Evolutionary conservation across 2,888 invertebrate species (phyloP).

Genomic region (Orthosia cruda): DNA sequence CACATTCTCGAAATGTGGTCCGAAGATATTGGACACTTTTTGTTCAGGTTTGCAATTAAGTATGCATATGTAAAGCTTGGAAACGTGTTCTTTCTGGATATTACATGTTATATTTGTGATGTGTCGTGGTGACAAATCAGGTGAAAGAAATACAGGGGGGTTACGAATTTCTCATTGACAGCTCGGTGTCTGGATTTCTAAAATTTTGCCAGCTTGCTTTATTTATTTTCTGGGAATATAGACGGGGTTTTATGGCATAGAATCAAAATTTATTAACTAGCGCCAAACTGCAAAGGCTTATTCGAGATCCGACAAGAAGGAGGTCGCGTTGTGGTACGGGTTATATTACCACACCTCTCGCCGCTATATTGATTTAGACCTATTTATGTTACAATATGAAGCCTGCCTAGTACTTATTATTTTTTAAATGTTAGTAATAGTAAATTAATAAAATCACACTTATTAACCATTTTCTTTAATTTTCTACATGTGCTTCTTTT

Average conservation of each 20-base stretch:
- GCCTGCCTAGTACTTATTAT: neutral
- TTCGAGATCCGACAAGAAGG: neutral
- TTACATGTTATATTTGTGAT: neutral
- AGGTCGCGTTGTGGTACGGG: neutral
- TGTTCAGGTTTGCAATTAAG: neutral
- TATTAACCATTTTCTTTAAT: slow-evolving; percentile 22
- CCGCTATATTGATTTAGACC: neutral
- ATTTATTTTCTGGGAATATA: neutral
- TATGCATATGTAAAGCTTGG: neutral
- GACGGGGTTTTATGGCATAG: neutral
- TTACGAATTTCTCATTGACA: neutral
- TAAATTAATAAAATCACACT: slow-evolving; percentile 23
- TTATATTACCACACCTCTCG: neutral
- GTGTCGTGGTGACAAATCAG: neutral
- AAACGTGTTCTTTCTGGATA: neutral
- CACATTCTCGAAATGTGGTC: neutral
- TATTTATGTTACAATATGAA: neutral
- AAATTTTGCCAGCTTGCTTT: neutral
- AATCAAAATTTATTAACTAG: neutral
- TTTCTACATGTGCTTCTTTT: slow-evolving; percentile 37
- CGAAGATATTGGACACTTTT: neutral
- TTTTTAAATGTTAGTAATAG: slow-evolving; percentile 16
- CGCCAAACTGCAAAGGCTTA: neutral
- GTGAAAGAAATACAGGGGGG: neutral
- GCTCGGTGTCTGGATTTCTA: neutral